Evolutionary conservation across 23 tunicate species (phyloP), one percentile per base, ranked within the genome.

Genomic region (Trididemnum clinides): DNA sequence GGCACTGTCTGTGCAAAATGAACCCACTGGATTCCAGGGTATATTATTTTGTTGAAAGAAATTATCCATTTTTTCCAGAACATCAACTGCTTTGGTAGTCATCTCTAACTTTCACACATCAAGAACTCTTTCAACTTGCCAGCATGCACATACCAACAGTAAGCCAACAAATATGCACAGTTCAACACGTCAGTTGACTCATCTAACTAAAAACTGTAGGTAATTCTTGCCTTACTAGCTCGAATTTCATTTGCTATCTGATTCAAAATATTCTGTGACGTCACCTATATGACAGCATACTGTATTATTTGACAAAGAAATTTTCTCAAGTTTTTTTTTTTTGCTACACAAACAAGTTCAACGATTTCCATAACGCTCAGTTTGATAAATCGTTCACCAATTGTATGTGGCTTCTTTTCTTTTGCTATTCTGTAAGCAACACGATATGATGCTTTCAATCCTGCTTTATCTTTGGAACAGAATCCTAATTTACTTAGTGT

Each of bases 401-500:
- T 73, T 37, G 33, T 73, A 73, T 73, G 80, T 36, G 28, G 80
- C 57, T 73, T 73, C 80, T 73, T 73, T 38, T 73, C 80, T 38
- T 36, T 73, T 7, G 26, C 12, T 73, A 73, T 73, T 73, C 80
- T 73, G 30, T 38, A 73, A 73, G 80, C 57, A 73, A 73, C 54
- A 73, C 57, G 80, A 73, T 73, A 73, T 37, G 80, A 73, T 73
- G 80, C 80, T 73, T 73, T 28, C 80, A 38, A 73, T 38, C 57
- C 80, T 73, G 80, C 28, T 73, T 73, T 73, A 28, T 73, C 80
- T 73, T 36, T 57, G 80, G 28, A 73, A 73, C 54, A 37, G 57
- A 73, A 73, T 73, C 80, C 80, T 73, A 73, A 38, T n/a, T 38
- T 73, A 36, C 27, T 54, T 30, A 37, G 80, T 73, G 80, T 73